Evolutionary conservation across 2,113 vertebrate genomes (phyloP).

Genomic region (Oncorhynchus tshawytscha): DNA sequence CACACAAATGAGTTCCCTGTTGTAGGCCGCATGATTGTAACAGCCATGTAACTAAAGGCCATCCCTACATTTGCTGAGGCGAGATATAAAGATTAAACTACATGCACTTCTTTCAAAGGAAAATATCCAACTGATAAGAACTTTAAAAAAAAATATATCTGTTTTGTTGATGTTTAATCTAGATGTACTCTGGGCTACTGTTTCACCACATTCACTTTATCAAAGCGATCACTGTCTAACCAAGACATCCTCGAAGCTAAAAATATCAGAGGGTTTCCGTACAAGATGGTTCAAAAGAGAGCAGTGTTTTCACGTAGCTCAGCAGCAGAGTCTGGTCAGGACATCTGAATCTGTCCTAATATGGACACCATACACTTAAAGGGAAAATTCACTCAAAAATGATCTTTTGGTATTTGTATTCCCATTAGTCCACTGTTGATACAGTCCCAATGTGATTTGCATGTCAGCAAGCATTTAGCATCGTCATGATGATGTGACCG

Average conservation of each 20-base stretch:
- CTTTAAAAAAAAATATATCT: neutral
- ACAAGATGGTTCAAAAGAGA: too few species aligned
- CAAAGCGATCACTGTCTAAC: neutral
- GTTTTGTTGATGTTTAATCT: neutral
- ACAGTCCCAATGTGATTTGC: too few species aligned
- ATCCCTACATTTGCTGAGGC: neutral
- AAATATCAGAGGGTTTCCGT: neutral
- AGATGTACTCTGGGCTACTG: neutral
- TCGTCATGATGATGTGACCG: too few species aligned
- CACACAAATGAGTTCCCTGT: neutral
- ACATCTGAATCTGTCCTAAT: too few species aligned
- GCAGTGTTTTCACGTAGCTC: too few species aligned
- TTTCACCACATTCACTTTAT: neutral
- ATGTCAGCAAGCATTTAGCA: too few species aligned
- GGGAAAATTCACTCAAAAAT: too few species aligned
- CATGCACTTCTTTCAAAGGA: neutral
- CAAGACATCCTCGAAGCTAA: neutral
- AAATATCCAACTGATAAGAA: neutral
- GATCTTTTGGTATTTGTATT: too few species aligned
- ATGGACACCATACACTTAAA: too few species aligned
- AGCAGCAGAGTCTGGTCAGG: too few species aligned
- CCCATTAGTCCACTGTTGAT: too few species aligned
- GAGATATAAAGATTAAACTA: too few species aligned
- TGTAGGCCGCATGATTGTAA: neutral
- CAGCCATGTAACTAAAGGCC: neutral